Percentiles rank a stretch among this genome's conserved stretches.
These are phyloP conservation scores for Prionailurus bengalensis DNA, from an alignment of 2,113 vertebrate species.

Conservation along the genomic window DNA sequence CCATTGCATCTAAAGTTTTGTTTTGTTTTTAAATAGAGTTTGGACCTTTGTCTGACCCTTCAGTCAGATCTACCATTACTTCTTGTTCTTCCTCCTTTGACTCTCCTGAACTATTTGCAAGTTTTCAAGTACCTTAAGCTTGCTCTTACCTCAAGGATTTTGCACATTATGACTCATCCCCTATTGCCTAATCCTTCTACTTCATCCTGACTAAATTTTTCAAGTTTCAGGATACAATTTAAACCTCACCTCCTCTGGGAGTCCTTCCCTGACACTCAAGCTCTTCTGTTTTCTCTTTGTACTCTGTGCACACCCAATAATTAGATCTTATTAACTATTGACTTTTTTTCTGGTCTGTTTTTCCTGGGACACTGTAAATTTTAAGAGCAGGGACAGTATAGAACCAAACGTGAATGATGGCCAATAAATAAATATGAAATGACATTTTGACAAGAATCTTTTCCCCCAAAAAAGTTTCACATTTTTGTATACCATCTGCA, in stretches of 20 bases:
- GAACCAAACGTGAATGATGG: not conserved
- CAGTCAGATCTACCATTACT: not conserved
- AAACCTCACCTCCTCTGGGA: not conserved
- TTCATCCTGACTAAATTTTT: not conserved
- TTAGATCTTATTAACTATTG: not conserved
- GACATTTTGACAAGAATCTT: not conserved
- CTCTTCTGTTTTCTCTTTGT: not conserved
- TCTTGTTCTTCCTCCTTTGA: not conserved
- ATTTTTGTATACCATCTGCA: not conserved
- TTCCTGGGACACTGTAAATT: not conserved
- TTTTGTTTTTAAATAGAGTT: not conserved
- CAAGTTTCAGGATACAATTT: not conserved
- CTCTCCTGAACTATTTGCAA: not conserved
- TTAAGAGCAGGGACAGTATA: not conserved
- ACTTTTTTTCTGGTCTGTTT: not conserved
- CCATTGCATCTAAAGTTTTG: not conserved
- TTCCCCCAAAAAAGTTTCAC: not conserved
- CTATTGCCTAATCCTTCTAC: not conserved
- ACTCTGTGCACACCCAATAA: not conserved
- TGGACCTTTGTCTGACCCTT: not conserved
- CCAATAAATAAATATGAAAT: conserved; percentile 14
- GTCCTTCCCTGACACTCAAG: not conserved
- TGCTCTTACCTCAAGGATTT: not conserved
- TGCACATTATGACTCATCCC: not conserved
- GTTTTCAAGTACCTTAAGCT: not conserved